phyloP scores from a whole-genome alignment of 2,113 vertebrate species.

The Nibea albiflora region DNA sequence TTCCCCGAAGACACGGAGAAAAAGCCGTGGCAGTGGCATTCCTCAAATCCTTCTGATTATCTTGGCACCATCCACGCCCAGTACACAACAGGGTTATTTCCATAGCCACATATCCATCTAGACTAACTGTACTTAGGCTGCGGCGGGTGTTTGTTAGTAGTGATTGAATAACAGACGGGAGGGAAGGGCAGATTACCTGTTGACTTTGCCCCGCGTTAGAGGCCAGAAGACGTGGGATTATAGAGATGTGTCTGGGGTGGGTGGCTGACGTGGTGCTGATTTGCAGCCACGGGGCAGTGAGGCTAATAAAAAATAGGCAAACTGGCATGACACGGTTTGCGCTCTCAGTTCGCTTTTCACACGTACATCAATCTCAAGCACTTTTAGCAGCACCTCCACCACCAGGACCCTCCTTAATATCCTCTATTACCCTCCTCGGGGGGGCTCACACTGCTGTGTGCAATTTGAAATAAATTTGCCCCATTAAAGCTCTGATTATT shows the following conservation, averaged over 20 bases:
- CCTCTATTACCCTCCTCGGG: conserved; percentile 44
- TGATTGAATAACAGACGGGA: conserved; percentile 69
- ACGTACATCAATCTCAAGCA: conserved; percentile 15
- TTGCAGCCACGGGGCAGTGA: conserved; percentile 50
- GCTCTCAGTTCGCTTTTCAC: conserved; percentile 37
- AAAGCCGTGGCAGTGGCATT: conserved; percentile 63
- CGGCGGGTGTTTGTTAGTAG: conserved; percentile 69
- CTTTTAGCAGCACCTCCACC: conserved; percentile 5
- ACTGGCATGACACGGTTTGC: conserved; percentile 52
- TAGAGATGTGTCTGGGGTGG: conserved; percentile 21
- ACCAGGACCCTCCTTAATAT: conserved; percentile 38
- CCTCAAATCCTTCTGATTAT: conserved; percentile 74
- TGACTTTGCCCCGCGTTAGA: conserved; percentile 43
- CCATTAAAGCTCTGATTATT: conserved; percentile 78
- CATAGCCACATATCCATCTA: conserved; percentile 68
- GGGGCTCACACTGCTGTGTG: conserved; percentile 49
- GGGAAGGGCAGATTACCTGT: conserved; percentile 62
- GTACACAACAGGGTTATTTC: conserved; percentile 65
- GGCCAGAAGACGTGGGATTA: conserved; percentile 31
- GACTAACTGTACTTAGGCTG: conserved; percentile 57
- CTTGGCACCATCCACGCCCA: conserved; percentile 70
- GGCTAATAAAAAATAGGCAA: conserved; percentile 74
- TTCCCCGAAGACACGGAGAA: conserved; percentile 59
- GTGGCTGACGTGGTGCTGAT: conserved; percentile 66
- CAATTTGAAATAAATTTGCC: conserved; percentile 75